Evolutionary conservation across 2,113 vertebrate genomes (phyloP), one percentile per base, ranked within the genome.

Genomic region (Hemibagrus wyckioides): DNA sequence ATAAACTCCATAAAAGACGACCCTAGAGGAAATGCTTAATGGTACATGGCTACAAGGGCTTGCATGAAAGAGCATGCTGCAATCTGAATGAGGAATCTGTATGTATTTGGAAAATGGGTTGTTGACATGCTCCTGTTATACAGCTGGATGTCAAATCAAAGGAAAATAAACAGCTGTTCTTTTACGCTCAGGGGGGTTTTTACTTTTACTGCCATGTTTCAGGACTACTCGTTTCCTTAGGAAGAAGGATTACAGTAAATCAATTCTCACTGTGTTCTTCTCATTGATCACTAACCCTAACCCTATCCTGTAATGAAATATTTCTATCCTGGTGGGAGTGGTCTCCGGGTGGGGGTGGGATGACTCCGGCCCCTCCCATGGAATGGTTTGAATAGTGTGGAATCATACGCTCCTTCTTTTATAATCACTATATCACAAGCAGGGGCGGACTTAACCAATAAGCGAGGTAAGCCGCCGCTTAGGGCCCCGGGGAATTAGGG

Each of bases 1-100:
- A 33, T 30, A 79, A 21, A 21, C 30, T 36, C 10, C 6, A 80
- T 13, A 69, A 21, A 80, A 25, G 4, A 10, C 33, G 15, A 19
- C 21, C 11, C 52, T 6, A 73, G 5, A 71, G 79, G 83, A 82
- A 88, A 30, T 77, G 89, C 6, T 54, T 71, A 87, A 85, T 77
- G 4, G 41, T 82, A 75, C 59, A 89, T 88, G 89, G 59, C n/a
- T n/a, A n/a, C n/a, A n/a, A n/a, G 1, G 4, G 25, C 8, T 6
- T 80, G 50, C 13, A 19, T 77, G 25, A 75, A n/a, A 77, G 17
- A 39, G 33, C 30, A 23, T 2, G 7, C 30, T 39, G 36, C 33
- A 61, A 7, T 41, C 3, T 61, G 33, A 59, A 39, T 41, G 36
- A 39, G 52, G 4, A 36, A 41, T 33, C 44, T 41, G 36, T 13